Evolutionary conservation across 1,140 invertebrate species (phyloP).

Genomic region (Acromyrmex heyeri): DNA sequence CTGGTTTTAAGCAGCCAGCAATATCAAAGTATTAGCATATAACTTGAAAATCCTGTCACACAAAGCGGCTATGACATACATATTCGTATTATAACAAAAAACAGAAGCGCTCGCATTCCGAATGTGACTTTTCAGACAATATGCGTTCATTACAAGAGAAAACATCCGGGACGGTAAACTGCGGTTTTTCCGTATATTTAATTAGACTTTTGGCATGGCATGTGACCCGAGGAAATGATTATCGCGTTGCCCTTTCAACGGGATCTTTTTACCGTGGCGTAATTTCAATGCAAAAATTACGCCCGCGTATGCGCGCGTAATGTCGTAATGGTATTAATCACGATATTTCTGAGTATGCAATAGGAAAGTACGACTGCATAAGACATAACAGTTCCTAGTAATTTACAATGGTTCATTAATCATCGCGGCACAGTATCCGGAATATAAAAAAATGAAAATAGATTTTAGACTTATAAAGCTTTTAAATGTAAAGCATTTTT

Average conservation of each 20-base stretch:
- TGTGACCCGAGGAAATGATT: constrained; percentile 35
- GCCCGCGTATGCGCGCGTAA: not conserved
- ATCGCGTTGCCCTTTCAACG: constrained; percentile 16
- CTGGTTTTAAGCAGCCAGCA: not conserved
- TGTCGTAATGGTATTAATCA: constrained; percentile 17
- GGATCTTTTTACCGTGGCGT: not conserved
- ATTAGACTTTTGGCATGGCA: constrained; percentile 42
- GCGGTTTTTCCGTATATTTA: constrained; percentile 24
- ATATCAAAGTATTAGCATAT: not conserved
- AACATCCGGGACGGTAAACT: not conserved
- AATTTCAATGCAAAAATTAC: constrained; percentile 16
- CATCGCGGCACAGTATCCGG: not conserved
- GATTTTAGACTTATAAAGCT: not conserved
- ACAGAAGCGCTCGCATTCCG: not conserved
- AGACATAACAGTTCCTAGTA: constrained; percentile 1
- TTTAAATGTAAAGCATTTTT: constrained; percentile 2
- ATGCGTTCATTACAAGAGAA: not conserved
- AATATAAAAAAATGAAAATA: not conserved
- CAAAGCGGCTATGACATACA: not conserved
- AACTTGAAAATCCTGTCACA: not conserved
- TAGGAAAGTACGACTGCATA: not conserved
- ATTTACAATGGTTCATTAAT: constrained; percentile 1
- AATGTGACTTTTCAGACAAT: not conserved
- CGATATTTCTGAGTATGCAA: not conserved
- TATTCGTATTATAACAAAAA: not conserved